Conservation (phyloP, 2,888 invertebrate species). For the Diaperis boleti region DNA sequence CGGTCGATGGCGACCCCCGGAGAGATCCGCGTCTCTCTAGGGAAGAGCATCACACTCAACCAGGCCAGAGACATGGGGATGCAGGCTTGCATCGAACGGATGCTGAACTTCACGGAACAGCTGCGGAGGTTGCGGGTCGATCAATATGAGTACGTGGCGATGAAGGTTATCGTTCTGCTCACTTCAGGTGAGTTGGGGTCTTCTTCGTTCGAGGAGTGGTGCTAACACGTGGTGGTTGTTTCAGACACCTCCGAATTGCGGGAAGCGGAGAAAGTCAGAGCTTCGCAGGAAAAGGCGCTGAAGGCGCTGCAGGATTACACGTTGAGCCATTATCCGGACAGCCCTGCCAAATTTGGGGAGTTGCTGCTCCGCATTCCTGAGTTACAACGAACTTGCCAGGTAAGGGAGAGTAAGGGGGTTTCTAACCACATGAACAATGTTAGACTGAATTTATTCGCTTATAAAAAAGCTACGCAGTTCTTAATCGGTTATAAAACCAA, state of each 20-base stretch:
- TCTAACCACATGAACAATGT: no score
- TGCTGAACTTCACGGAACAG: constrained; percentile 95
- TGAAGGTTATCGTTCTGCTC: constrained; percentile 93
- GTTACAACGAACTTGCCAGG: constrained; percentile 94
- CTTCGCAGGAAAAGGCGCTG: constrained; percentile 93
- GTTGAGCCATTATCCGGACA: constrained; percentile 89
- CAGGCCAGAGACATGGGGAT: constrained; percentile 81
- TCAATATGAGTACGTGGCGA: constrained; percentile 95
- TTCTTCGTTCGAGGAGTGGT: neutral
- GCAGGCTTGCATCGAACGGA: constrained; percentile 90
- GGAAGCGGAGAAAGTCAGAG: constrained; percentile 93
- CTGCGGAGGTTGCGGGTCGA: constrained; percentile 90
- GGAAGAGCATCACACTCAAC: constrained; percentile 74
- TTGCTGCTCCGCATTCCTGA: constrained; percentile 93
- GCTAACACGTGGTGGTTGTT: constrained; percentile 34
- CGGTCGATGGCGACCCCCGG: constrained; percentile 92
- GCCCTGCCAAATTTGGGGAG: constrained; percentile 96
- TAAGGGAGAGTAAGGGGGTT: constrained; percentile 64
- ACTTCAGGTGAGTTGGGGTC: constrained; percentile 79
- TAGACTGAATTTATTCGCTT: no score
- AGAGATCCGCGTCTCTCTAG: constrained; percentile 79
- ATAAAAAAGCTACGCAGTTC: no score
- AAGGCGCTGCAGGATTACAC: constrained; percentile 95
- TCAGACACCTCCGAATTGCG: constrained; percentile 91
- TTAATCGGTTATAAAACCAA: no score